phyloP scores from a whole-genome alignment of 30 jellyfish, hydroid and myxozoan species.

The Turritopsis dohrnii region DNA sequence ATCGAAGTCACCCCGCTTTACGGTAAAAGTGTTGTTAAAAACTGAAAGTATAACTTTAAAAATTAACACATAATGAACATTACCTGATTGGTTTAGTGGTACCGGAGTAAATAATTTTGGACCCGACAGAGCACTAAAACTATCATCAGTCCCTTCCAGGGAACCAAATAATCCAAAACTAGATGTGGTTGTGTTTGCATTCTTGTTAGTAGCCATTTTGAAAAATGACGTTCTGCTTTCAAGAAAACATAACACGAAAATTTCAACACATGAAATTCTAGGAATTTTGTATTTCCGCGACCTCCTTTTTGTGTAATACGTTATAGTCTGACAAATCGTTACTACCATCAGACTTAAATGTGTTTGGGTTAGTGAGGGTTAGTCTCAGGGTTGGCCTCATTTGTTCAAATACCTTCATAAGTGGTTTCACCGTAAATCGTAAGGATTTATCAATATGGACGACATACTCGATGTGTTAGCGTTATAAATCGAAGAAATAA shows the following conservation, averaged over 20 bases:
- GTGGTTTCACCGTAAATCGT: no score
- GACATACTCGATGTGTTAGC: no score
- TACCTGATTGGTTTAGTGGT: slow-evolving; percentile 53
- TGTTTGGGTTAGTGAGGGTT: no score
- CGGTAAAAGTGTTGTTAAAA: no score
- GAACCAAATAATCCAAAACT: slow-evolving; percentile 23
- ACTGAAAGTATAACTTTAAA: background rate
- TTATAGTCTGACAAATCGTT: no score
- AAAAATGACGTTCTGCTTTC: background rate
- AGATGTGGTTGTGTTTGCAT: slow-evolving; percentile 10
- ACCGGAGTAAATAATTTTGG: slow-evolving; percentile 84
- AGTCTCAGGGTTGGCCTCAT: no score
- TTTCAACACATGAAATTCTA: background rate
- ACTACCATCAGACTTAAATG: no score
- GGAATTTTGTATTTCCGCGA: background rate
- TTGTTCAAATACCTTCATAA: no score
- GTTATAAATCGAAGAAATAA: no score
- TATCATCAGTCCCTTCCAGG: slow-evolving; percentile 42
- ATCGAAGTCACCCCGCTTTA: background rate
- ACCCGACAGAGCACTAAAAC: slow-evolving; percentile 65
- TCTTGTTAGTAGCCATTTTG: slow-evolving; percentile 17
- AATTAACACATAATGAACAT: background rate
- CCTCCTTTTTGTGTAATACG: no score
- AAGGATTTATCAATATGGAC: no score
- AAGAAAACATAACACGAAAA: slow-evolving; percentile 1